Conservation (phyloP, 2,888 invertebrate species). For the Odontomyia ornata region DNA sequence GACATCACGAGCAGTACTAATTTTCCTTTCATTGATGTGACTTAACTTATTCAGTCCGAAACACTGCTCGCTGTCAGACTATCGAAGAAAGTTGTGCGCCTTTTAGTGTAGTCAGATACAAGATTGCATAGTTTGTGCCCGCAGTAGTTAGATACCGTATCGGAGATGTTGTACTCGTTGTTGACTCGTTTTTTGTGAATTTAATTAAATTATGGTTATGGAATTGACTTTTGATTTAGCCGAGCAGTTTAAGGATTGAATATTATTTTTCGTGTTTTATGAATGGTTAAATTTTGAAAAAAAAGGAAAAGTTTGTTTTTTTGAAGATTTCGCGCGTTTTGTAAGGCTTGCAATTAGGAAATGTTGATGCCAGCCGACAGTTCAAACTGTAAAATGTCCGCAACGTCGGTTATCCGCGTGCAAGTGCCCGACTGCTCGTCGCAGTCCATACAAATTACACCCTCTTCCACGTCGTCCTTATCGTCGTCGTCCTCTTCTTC, state of each 20-base stretch:
- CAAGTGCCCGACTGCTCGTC: slow-evolving; percentile 51
- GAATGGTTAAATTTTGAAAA: background rate
- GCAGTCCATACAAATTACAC: slow-evolving; percentile 42
- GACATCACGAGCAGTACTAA: slow-evolving; percentile 51
- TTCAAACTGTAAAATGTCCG: slow-evolving; percentile 58
- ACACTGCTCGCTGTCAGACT: slow-evolving; percentile 41
- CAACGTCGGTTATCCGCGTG: slow-evolving; percentile 59
- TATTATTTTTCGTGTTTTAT: background rate
- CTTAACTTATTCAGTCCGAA: slow-evolving; percentile 49
- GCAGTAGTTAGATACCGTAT: background rate
- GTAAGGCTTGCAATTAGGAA: slow-evolving; percentile 51
- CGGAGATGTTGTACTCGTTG: slow-evolving; percentile 14
- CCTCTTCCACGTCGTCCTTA: slow-evolving; percentile 34
- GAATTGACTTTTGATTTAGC: slow-evolving; percentile 4
- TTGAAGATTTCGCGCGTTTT: background rate
- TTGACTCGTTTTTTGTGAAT: background rate
- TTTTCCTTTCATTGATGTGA: slow-evolving; percentile 53
- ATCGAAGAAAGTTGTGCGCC: slow-evolving; percentile 33
- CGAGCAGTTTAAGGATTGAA: background rate
- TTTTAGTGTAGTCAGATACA: background rate
- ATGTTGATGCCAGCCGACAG: slow-evolving; percentile 65
- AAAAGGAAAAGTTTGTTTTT: background rate
- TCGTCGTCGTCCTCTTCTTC: background rate
- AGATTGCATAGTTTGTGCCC: slow-evolving; percentile 16
- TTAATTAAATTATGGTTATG: slow-evolving; percentile 8